phyloP scores from a whole-genome alignment of 2,797 vertebrate species.

The Schizothorax lantsangensis region DNA sequence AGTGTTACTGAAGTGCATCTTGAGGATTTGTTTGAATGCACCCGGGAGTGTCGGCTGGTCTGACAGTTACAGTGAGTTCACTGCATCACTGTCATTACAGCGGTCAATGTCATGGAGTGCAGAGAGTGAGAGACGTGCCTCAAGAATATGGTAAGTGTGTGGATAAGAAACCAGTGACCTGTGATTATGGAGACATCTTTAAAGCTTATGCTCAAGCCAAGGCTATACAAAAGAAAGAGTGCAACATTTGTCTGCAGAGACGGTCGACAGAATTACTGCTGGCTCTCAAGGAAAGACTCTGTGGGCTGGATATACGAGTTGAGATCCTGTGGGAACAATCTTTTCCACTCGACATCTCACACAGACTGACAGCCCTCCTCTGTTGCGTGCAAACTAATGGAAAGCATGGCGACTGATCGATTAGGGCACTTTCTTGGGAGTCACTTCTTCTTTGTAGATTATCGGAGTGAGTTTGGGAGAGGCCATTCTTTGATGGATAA shows the following conservation, averaged over 20 bases:
- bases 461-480: slow-evolving; percentile 5
- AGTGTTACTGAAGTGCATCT: not conserved
- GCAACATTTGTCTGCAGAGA: not conserved
- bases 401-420: slow-evolving; percentile 7
- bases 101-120: not conserved
- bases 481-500: slow-evolving; percentile 14
- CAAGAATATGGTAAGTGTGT: not conserved
- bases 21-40: not conserved
- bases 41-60: not conserved
- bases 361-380: slow-evolving; percentile 14
- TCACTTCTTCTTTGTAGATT: slow-evolving; percentile 5
- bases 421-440: slow-evolving; percentile 19
- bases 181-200: slow-evolving; percentile 25
- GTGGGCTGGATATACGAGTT: slow-evolving; percentile 1
- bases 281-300: slow-evolving; percentile 15
- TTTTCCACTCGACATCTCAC: slow-evolving; percentile 19
- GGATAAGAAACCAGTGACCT: slow-evolving; percentile 18
- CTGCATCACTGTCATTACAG: slow-evolving; percentile 12
- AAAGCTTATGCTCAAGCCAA: not conserved
- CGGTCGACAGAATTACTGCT: not conserved
- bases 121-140: not conserved
- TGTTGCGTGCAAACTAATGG: slow-evolving; percentile 23
- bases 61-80: not conserved
- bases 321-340: slow-evolving; percentile 17
- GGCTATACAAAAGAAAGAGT: not conserved